phyloP scores from a whole-genome alignment of 2,797 vertebrate genomes.

The Phrynocephalus guinanensis region DNA sequence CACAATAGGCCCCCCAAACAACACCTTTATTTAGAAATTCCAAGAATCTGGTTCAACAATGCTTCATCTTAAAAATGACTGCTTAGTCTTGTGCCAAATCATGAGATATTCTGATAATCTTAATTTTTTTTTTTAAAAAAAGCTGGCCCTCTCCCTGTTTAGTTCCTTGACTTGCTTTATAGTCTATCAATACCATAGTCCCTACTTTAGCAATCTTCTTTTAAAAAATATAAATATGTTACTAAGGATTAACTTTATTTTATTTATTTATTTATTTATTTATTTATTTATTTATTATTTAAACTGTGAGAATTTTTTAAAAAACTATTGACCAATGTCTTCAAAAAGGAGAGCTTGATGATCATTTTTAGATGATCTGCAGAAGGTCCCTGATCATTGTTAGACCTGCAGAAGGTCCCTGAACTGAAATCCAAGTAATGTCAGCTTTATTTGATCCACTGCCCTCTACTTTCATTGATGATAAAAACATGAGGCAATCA shows the following conservation, averaged over 20 bases:
- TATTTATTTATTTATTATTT: neutral
- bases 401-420: neutral
- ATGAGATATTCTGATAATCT: neutral
- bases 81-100: neutral
- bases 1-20: conserved; percentile 24
- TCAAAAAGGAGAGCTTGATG: neutral
- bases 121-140: neutral
- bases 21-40: neutral
- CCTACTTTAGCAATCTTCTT: neutral
- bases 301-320: neutral
- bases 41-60: neutral
- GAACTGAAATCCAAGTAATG: no score
- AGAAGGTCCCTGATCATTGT: no score
- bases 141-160: no score
- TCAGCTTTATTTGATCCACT: neutral
- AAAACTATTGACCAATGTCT: neutral
- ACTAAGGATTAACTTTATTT: neutral
- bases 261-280: no score
- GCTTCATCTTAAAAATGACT: neutral
- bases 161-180: neutral
- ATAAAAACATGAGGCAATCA: neutral
- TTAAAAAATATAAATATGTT: neutral
- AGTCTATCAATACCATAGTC: neutral
- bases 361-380: no score
- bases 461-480: neutral